phyloP scores from a whole-genome alignment of 2,797 vertebrate species.

The Melopsittacus undulatus region DNA sequence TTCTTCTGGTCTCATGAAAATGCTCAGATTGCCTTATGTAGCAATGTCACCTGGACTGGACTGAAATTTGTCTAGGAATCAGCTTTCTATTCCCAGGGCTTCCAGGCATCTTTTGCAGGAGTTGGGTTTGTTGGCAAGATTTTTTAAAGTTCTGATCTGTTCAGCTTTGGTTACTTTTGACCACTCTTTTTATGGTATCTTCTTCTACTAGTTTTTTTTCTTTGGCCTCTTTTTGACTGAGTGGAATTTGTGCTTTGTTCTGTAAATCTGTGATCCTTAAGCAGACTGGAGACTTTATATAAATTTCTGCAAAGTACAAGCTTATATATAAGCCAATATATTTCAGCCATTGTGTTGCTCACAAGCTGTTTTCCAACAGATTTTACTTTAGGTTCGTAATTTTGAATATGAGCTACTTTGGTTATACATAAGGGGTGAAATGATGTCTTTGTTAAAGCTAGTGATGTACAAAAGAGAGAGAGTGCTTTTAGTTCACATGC shows the following conservation, averaged over 20 bases:
- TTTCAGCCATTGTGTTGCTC: neutral
- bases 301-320: conserved; percentile 5
- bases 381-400: neutral
- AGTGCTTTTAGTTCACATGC: neutral
- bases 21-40: neutral
- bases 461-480: neutral
- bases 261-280: conserved; percentile 21
- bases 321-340: neutral
- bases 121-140: neutral
- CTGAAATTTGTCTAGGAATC: neutral
- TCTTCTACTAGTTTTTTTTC: neutral
- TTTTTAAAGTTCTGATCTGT: neutral
- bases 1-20: neutral
- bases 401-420: neutral
- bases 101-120: neutral
- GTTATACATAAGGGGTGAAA: neutral
- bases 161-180: conserved; percentile 36
- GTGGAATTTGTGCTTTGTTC: conserved; percentile 13
- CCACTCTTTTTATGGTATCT: neutral
- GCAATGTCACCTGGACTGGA: neutral
- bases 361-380: neutral
- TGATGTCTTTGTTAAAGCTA: neutral
- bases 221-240: conserved; percentile 10
- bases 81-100: neutral
- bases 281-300: neutral